phyloP scores from a whole-genome alignment of 2,888 invertebrate genomes.

The Gisinianus flammeolus region DNA sequence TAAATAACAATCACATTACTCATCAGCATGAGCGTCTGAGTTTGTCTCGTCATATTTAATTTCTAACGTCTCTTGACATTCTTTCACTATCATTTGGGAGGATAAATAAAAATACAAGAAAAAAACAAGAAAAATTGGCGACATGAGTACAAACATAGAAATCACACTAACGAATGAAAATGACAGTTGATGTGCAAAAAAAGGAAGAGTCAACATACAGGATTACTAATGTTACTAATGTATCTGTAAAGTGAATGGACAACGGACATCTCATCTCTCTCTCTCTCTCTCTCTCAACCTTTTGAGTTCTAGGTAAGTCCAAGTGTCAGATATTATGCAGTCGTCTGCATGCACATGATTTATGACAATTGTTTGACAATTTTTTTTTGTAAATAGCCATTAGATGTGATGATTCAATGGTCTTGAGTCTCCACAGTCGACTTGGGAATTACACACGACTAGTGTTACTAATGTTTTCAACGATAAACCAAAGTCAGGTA shows the following conservation, averaged over 20 bases:
- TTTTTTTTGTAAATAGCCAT: neutral
- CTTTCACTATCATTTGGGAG: too few relatives aligned
- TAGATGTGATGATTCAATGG: neutral
- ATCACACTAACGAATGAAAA: neutral
- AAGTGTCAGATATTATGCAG: too few relatives aligned
- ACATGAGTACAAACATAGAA: neutral
- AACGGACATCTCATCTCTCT: too few relatives aligned
- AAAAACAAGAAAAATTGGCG: neutral
- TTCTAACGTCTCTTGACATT: too few relatives aligned
- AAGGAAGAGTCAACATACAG: too few relatives aligned
- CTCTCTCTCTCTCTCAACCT: too few relatives aligned
- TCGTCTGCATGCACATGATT: too few relatives aligned
- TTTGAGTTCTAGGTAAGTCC: too few relatives aligned
- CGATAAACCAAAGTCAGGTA: neutral
- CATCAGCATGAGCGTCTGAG: neutral
- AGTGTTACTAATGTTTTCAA: neutral
- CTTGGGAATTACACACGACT: neutral
- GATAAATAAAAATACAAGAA: too few relatives aligned
- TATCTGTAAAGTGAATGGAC: too few relatives aligned
- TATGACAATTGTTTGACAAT: neutral
- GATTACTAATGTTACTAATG: too few relatives aligned
- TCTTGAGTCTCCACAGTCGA: neutral
- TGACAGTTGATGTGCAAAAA: neutral
- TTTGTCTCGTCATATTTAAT: too few relatives aligned
- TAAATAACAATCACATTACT: constrained; percentile 23